Conservation (phyloP, 2,797 vertebrate species). For the Scolopax bukidnonensis region DNA sequence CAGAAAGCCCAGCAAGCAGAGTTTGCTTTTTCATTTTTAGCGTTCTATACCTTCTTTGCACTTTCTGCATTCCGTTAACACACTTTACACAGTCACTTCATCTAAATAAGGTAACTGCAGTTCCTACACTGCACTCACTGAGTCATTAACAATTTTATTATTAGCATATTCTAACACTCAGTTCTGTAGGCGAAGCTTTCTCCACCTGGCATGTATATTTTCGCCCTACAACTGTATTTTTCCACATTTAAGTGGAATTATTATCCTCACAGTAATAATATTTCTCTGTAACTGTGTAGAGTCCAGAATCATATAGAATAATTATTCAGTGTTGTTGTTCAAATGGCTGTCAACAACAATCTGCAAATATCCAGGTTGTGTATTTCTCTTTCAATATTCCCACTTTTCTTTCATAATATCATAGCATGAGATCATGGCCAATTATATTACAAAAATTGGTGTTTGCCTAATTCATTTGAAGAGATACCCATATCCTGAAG, state of each 20-base stretch:
- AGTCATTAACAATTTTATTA: conserved; percentile 71
- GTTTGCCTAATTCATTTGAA: conserved; percentile 29
- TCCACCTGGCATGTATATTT: conserved; percentile 31
- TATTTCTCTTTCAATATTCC: conserved; percentile 45
- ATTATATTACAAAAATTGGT: conserved; percentile 1
- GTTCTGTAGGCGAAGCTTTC: conserved; percentile 54
- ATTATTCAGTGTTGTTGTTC: conserved; percentile 45
- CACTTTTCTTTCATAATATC: conserved; percentile 35
- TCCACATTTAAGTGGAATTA: conserved; percentile 28
- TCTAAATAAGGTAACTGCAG: conserved; percentile 65
- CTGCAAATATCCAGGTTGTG: conserved; percentile 27
- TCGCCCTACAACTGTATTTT: conserved; percentile 48
- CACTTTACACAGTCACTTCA: conserved; percentile 52
- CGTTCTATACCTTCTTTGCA: conserved; percentile 37
- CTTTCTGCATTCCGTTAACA: conserved; percentile 53
- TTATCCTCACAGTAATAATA: conserved; percentile 45
- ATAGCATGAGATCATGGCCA: neutral
- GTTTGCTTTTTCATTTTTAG: conserved; percentile 53
- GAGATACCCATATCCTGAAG: conserved; percentile 6
- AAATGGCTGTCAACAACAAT: conserved; percentile 45
- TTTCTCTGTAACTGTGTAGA: neutral
- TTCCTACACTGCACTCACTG: conserved; percentile 62
- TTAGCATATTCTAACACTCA: conserved; percentile 58
- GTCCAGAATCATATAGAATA: neutral
- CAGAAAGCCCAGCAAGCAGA: neutral